A percentile compares a stretch with the other conserved stretches of the same genome.
Conservation (phyloP, 2,113 vertebrate species). For the Pseudonaja textilis region DNA sequence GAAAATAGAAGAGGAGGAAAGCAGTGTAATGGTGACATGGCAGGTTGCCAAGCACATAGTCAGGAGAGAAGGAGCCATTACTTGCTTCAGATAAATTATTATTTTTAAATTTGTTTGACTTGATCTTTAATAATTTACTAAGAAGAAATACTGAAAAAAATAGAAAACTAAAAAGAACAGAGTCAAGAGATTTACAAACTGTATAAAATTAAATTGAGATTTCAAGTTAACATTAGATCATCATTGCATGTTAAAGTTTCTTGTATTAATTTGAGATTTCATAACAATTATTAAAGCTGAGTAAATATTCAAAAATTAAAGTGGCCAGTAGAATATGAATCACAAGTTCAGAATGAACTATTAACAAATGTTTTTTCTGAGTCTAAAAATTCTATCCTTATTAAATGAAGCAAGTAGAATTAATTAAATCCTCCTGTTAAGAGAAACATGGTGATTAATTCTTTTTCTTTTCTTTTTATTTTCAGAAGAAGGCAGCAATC, state of each 20-base stretch:
- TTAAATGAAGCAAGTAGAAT: not conserved
- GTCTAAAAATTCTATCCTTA: not conserved
- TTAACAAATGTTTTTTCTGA: not conserved
- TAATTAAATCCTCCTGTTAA: not conserved
- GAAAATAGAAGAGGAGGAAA: not conserved
- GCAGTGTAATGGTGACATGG: not conserved
- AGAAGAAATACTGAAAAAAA: not conserved
- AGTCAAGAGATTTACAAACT: not conserved
- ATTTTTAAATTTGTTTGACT: not conserved
- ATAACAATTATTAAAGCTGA: not conserved
- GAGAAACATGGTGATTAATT: not conserved
- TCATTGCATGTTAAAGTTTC: not conserved
- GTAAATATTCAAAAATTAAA: not conserved
- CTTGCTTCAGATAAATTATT: not conserved
- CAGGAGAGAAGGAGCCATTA: not conserved
- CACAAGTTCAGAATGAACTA: not conserved
- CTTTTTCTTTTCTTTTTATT: not conserved
- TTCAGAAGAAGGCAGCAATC: not conserved
- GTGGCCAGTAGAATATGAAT: not conserved
- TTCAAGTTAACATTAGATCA: not conserved
- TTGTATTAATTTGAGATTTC: not conserved
- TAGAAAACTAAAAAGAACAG: not conserved
- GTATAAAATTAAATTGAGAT: not conserved
- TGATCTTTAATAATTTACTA: not conserved
- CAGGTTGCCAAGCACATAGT: not conserved